phyloP scores from a whole-genome alignment of 2,797 vertebrate genomes.

The Thamnophis elegans region DNA sequence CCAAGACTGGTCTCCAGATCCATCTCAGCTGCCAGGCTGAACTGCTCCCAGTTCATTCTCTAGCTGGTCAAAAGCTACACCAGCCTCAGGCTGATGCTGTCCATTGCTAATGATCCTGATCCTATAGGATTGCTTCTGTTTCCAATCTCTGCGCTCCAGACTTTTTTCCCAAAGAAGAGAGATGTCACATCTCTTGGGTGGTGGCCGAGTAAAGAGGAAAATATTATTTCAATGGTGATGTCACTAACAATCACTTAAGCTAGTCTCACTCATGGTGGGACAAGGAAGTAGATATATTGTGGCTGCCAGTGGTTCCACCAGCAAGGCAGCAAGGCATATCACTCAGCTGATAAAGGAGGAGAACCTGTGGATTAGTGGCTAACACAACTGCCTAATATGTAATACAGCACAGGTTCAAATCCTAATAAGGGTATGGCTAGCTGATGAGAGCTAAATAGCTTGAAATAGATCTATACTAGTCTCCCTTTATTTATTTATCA shows the following conservation, averaged over 20 bases:
- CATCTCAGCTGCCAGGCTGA: background rate
- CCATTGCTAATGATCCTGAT: background rate
- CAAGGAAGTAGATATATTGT: background rate
- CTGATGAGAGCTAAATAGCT: no score
- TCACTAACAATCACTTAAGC: background rate
- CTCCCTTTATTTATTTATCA: no score
- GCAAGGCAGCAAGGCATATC: background rate
- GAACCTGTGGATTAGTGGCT: no score
- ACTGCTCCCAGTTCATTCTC: background rate
- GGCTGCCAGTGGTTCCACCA: background rate
- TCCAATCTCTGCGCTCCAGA: background rate
- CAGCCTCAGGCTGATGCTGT: background rate
- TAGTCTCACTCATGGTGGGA: background rate
- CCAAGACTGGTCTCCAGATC: background rate
- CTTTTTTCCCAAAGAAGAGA: background rate
- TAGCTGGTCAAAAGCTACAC: background rate
- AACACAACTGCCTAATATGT: no score
- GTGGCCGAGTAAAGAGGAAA: background rate
- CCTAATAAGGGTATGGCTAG: no score
- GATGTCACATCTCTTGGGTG: background rate
- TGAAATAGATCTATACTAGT: no score
- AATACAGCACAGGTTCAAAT: no score
- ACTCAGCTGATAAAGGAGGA: no score
- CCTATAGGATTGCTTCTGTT: background rate
- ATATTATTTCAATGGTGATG: background rate